Evolutionary conservation across 2,888 invertebrate species (phyloP).

Genomic region (Craniophora ligustri): DNA sequence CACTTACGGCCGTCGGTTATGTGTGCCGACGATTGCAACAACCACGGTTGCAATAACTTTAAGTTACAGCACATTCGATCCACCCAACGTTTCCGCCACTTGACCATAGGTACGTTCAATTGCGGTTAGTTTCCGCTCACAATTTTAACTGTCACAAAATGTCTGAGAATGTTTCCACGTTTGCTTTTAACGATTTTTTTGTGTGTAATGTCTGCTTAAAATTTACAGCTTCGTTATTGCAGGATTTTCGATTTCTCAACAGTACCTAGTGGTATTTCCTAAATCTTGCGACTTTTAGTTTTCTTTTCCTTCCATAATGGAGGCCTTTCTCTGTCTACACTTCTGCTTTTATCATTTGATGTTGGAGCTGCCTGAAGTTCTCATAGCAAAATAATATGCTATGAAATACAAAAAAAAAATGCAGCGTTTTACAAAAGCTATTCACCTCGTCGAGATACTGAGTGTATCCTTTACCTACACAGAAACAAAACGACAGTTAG

Average conservation of each 20-base stretch:
- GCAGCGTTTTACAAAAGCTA: slow-evolving; percentile 27
- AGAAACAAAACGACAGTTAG: slow-evolving; percentile 36
- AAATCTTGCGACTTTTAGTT: neutral
- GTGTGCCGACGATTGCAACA: slow-evolving; percentile 69
- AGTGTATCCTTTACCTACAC: slow-evolving; percentile 5
- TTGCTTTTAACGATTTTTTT: slow-evolving; percentile 3
- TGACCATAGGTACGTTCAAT: slow-evolving; percentile 27
- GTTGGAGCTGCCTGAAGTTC: no score
- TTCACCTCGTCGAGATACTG: slow-evolving; percentile 23
- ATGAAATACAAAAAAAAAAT: no score
- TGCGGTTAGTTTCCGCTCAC: slow-evolving; percentile 26
- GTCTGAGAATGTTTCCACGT: neutral
- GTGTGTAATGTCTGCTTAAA: neutral
- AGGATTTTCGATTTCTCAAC: neutral
- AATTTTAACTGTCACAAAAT: slow-evolving; percentile 7
- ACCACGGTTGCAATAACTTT: slow-evolving; percentile 61
- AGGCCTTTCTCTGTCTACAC: no score
- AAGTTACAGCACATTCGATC: slow-evolving; percentile 66
- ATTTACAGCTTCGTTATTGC: neutral
- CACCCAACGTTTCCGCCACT: slow-evolving; percentile 52
- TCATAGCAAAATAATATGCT: no score
- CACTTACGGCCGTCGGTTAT: slow-evolving; percentile 63
- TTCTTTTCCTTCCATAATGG: no score
- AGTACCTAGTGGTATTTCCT: neutral
- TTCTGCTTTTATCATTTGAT: neutral